Conservation (phyloP, 1,140 invertebrate genomes). For the Nasonia vitripennis region DNA sequence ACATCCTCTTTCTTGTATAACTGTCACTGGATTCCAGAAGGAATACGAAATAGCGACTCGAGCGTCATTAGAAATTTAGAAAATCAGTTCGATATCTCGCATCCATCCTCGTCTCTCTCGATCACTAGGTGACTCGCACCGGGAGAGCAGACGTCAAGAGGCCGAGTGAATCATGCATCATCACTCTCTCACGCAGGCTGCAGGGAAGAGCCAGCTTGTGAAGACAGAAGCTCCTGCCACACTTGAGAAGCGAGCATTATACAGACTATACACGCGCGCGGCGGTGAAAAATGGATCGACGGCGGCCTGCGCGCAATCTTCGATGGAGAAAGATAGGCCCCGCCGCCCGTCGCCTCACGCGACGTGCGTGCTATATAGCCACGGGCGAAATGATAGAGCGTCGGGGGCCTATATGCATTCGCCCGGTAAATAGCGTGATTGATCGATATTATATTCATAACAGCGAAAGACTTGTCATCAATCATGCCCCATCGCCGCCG, state of each 20-base stretch:
- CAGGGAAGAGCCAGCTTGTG: not conserved
- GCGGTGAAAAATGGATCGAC: conserved; percentile 41
- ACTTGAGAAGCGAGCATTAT: not conserved
- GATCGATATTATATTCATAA: conserved; percentile 75
- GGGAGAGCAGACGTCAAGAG: not conserved
- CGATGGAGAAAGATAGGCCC: conserved; percentile 1
- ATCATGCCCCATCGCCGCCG: conserved; percentile 61
- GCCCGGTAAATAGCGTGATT: conserved; percentile 72
- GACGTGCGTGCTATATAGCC: not conserved
- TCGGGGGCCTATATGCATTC: conserved; percentile 68
- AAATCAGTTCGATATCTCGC: conserved; percentile 36
- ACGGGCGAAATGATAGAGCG: conserved; percentile 68
- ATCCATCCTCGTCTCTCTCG: not conserved
- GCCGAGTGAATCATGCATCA: conserved; percentile 36
- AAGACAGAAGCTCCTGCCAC: conserved; percentile 24
- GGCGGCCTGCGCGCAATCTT: not conserved
- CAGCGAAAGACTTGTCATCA: conserved; percentile 72
- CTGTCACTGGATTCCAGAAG: no score
- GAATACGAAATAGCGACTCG: not conserved
- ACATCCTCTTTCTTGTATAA: no score
- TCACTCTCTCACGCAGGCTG: conserved; percentile 12
- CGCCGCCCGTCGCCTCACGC: not conserved
- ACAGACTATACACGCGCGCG: not conserved
- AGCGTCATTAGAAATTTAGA: conserved; percentile 18
- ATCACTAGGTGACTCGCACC: not conserved